Conservation (phyloP, 2,888 invertebrate species). For the Stictocephala bisonia region DNA sequence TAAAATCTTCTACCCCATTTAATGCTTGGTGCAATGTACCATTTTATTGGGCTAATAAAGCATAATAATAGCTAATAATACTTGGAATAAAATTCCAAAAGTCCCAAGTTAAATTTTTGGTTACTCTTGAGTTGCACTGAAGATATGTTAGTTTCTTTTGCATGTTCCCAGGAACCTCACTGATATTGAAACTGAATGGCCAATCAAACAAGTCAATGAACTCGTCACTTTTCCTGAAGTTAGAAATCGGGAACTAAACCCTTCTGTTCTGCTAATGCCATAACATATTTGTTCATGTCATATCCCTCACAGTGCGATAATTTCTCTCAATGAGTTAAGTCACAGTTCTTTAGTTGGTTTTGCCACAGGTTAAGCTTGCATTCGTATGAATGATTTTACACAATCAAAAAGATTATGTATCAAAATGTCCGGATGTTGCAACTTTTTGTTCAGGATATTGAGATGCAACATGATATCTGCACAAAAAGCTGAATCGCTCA, state of each 20-base stretch:
- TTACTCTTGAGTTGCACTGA: background rate
- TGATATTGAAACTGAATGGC: background rate
- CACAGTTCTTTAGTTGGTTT: background rate
- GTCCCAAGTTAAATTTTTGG: background rate
- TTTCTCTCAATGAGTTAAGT: background rate
- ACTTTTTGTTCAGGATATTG: background rate
- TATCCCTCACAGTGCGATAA: background rate
- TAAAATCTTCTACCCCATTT: too few species aligned
- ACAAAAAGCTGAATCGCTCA: background rate
- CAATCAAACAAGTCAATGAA: background rate
- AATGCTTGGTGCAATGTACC: too few species aligned
- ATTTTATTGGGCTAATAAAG: too few species aligned
- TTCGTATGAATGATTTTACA: background rate
- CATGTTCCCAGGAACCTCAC: background rate
- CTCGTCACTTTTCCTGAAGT: conserved; percentile 7
- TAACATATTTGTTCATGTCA: background rate
- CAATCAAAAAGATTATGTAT: too few species aligned
- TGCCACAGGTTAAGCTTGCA: background rate
- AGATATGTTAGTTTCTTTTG: background rate
- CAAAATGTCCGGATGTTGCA: background rate
- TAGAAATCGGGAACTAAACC: background rate
- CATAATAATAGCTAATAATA: too few species aligned
- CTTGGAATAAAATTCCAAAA: background rate
- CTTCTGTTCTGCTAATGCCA: conserved; percentile 7
- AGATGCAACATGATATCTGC: background rate